These are phyloP conservation scores for Peromyscus eremicus DNA, from an alignment of 2,797 vertebrate genomes.

Conservation along the genomic window DNA sequence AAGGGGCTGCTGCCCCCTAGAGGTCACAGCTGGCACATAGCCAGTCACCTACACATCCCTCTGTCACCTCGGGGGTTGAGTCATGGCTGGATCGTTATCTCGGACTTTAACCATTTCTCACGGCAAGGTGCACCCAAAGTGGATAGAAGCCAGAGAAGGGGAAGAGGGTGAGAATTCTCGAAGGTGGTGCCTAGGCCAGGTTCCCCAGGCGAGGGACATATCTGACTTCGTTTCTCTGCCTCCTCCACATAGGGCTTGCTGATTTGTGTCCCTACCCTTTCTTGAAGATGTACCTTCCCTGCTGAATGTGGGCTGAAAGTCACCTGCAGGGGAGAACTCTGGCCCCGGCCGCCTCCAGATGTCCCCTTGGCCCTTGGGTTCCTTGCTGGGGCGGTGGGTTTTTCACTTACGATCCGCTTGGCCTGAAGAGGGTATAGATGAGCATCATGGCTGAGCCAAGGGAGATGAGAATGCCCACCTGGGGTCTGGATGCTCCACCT, in stretches of 20 bases:
- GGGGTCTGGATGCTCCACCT: conserved; percentile 48
- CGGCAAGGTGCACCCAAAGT: background rate
- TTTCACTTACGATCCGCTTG: conserved; percentile 95
- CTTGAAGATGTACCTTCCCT: conserved; percentile 87
- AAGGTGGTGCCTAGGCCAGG: background rate
- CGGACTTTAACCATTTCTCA: background rate
- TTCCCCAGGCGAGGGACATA: background rate
- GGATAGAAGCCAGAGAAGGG: background rate
- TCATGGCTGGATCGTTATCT: background rate
- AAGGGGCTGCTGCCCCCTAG: conserved; percentile 82
- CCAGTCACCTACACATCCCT: conserved; percentile 10
- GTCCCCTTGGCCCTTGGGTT: conserved; percentile 86
- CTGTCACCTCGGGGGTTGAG: background rate
- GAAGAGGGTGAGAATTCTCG: conserved; percentile 10
- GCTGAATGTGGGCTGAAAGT: conserved; percentile 87
- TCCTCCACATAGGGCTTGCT: background rate
- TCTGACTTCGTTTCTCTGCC: background rate
- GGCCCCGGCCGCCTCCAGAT: conserved; percentile 85
- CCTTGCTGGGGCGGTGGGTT: conserved; percentile 80
- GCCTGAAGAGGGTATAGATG: conserved; percentile 86
- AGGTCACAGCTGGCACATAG: conserved; percentile 76
- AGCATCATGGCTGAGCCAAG: background rate
- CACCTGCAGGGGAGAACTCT: conserved; percentile 87
- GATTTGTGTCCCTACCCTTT: background rate
- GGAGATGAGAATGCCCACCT: background rate